Evolutionary conservation across 1,140 invertebrate genomes (phyloP), one percentile per base, ranked within the genome.

Genomic region (Orussus abietinus): DNA sequence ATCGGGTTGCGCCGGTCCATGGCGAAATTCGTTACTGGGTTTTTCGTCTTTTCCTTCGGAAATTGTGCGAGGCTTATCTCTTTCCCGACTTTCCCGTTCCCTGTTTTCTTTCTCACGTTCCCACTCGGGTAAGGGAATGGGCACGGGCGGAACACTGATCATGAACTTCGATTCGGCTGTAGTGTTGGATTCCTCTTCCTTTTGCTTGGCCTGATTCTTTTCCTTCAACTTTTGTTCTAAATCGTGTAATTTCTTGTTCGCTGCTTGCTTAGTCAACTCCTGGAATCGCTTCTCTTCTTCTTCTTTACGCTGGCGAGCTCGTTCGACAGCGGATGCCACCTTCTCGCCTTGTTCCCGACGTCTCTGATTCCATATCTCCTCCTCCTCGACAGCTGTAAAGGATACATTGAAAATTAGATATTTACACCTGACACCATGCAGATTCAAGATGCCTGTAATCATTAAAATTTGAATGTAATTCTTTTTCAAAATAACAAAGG

Each of bases 271-370:
- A 9, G 66, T 69, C 12, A 70, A 77, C 45, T 81, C 76, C 46
- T 83, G 79, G 53, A 78, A 86, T 33, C 84, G 78, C 51, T 87
- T 84, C 58, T 91, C 88, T 60, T 90, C 87, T 54, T 91, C 85
- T 55, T 89, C 85, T 51, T 88, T 84, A 9, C 85, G 76, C 47
- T 85, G 81, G 14, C 85, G 79, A 1, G 88, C 88, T 36, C 85
- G 75, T 48, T 87, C 85, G 3, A 88, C 81, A 1, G 80, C 84
- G 25, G 79, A 76, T 1, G 80, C 81, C 11, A 91, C 76, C 45
- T 80, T 75, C 68, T 88, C 80, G 59, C 78, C 73, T 48, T 83
- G 80, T 34, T 85, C 79, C 42, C 80, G 75, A 11, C 84, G 75
- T 45, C 80, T 75, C 50, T 87, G 83, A 9, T 78, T 77, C 81